phyloP scores from a whole-genome alignment of 2,113 vertebrate genomes.

The Litocranius walleri region DNA sequence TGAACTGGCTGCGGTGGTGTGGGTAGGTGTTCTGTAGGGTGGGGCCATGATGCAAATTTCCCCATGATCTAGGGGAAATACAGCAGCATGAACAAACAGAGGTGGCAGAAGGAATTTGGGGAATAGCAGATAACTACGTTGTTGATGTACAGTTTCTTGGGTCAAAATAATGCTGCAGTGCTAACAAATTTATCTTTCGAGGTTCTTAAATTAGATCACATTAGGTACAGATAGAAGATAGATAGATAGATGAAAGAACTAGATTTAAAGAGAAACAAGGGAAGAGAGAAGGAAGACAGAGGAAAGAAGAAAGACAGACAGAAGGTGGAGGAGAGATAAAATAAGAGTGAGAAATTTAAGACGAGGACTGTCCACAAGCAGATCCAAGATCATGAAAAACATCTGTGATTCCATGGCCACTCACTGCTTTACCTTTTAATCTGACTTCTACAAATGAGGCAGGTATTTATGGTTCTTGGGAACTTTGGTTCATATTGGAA shows the following conservation, averaged over 20 bases:
- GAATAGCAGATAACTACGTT: background rate
- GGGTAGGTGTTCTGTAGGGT: background rate
- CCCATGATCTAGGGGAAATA: background rate
- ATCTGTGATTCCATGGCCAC: background rate
- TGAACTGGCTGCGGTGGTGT: background rate
- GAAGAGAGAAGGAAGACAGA: background rate
- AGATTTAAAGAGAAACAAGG: background rate
- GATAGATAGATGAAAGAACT: background rate
- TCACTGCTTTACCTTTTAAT: background rate
- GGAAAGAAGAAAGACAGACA: background rate
- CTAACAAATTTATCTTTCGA: background rate
- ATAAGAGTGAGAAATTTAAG: background rate
- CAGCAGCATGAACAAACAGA: background rate
- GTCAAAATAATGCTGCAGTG: background rate
- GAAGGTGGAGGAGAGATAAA: background rate
- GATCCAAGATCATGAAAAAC: background rate
- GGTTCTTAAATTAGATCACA: background rate
- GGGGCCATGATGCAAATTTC: background rate
- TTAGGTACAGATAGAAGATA: background rate
- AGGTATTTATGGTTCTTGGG: background rate
- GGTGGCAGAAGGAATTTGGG: background rate
- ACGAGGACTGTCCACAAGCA: background rate
- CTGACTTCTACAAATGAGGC: background rate
- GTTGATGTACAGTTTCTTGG: background rate
- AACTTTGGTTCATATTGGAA: background rate